Conservation (phyloP, 1,140 invertebrate species). For the Drosophila eugracilis region DNA sequence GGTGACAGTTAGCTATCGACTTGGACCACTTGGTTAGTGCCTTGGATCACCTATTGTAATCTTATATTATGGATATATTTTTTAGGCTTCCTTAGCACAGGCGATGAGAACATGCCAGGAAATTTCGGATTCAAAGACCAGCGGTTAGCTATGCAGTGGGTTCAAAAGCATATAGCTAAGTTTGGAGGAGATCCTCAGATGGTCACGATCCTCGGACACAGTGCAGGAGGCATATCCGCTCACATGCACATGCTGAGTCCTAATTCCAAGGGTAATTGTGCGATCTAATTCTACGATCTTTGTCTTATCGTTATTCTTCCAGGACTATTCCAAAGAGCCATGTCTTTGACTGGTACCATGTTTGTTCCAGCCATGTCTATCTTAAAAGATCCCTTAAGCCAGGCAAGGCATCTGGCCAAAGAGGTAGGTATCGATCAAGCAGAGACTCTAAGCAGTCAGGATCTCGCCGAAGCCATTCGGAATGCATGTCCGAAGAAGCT, state of each 20-base stretch:
- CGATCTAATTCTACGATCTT: accelerated
- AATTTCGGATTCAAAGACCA: constrained; percentile 85
- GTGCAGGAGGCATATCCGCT: constrained; percentile 87
- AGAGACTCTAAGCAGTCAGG: constrained; percentile 14
- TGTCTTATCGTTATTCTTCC: not conserved
- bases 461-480: constrained; percentile 78
- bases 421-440: constrained; percentile 40
- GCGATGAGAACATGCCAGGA: constrained; percentile 83
- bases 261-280: constrained; percentile 72
- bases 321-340: constrained; percentile 85
- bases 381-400: constrained; percentile 84
- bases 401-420: constrained; percentile 67
- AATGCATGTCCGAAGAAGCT: constrained; percentile 62
- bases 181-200: constrained; percentile 91
- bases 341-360: constrained; percentile 87
- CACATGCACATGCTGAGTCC: constrained; percentile 72
- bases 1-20: constrained; percentile 86
- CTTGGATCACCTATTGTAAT: no score
- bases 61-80: not conserved
- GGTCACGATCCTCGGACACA: constrained; percentile 92
- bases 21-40: constrained; percentile 85
- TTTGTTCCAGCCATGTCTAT: constrained; percentile 85
- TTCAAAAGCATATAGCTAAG: constrained; percentile 56
- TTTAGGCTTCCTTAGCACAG: constrained; percentile 79
- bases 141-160: constrained; percentile 65